These are phyloP conservation scores for Leucophora obtusa DNA, from an alignment of 2,888 invertebrate species.

Conservation along the genomic window DNA sequence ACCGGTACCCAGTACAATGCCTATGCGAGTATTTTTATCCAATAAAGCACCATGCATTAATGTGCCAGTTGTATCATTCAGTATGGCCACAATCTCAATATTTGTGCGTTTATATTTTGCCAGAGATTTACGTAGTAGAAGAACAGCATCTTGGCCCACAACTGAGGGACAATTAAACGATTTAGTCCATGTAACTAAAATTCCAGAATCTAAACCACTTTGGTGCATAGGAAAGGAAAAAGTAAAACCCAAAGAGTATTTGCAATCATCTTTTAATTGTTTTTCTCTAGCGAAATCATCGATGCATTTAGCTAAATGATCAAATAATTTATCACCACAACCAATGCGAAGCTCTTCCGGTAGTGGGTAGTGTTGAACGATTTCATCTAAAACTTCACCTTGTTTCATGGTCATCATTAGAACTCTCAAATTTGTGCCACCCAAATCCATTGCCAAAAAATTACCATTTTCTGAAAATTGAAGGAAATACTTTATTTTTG, in stretches of 20 bases:
- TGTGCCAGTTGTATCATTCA: constrained; percentile 94
- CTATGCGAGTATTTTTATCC: constrained; percentile 86
- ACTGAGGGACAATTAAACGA: constrained; percentile 88
- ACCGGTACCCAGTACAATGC: constrained; percentile 89
- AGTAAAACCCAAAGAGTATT: constrained; percentile 86
- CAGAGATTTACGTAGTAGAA: constrained; percentile 84
- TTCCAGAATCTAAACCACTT: constrained; percentile 85
- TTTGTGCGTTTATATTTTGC: constrained; percentile 80
- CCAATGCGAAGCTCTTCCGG: constrained; percentile 82
- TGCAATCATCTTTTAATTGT: constrained; percentile 47
- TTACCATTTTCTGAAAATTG: constrained; percentile 82
- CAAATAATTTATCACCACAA: constrained; percentile 83
- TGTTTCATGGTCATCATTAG: constrained; percentile 82
- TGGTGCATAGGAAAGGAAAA: constrained; percentile 92
- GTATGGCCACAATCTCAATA: constrained; percentile 85
- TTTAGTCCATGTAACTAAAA: constrained; percentile 91
- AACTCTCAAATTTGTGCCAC: constrained; percentile 90
- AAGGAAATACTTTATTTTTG: not conserved
- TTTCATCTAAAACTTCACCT: constrained; percentile 81
- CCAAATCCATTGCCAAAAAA: constrained; percentile 88
- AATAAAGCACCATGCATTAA: constrained; percentile 93
- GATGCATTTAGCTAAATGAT: constrained; percentile 87
- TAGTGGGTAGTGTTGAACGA: constrained; percentile 83
- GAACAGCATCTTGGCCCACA: constrained; percentile 84
- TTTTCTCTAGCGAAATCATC: constrained; percentile 83